A percentile compares a stretch with the other conserved stretches of the same genome.
Conservation (phyloP, 2,113 vertebrate genomes). For the Alethe diademata region DNA sequence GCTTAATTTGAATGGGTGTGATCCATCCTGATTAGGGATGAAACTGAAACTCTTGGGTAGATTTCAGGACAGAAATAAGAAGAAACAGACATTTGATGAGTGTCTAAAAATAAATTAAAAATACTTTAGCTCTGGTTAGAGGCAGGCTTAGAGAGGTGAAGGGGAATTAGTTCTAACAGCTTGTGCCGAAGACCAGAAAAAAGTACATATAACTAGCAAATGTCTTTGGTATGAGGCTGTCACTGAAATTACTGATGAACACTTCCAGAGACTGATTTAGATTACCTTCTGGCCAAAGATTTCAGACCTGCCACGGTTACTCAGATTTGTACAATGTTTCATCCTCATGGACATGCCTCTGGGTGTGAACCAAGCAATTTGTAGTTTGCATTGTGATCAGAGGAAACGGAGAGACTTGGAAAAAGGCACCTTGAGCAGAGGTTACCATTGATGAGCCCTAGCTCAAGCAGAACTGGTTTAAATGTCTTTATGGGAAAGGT, state of each 20-base stretch:
- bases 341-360: not conserved
- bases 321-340: not conserved
- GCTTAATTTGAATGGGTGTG: not conserved
- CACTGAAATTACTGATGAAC: not conserved
- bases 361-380: not conserved
- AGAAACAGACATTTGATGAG: not conserved
- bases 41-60: not conserved
- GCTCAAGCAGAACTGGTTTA: not conserved
- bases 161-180: not conserved
- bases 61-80: not conserved
- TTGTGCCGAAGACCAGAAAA: not conserved
- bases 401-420: not conserved
- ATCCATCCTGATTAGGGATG: not conserved
- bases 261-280: not conserved
- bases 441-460: not conserved
- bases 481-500: not conserved
- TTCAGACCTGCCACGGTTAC: not conserved
- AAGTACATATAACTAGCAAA: not conserved
- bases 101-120: not conserved
- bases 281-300: not conserved
- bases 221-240: not conserved
- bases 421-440: not conserved
- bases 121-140: not conserved
- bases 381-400: not conserved
- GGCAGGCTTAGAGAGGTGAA: not conserved